Conservation (phyloP, 2,113 vertebrate genomes). For the Coptodon rendalli region DNA sequence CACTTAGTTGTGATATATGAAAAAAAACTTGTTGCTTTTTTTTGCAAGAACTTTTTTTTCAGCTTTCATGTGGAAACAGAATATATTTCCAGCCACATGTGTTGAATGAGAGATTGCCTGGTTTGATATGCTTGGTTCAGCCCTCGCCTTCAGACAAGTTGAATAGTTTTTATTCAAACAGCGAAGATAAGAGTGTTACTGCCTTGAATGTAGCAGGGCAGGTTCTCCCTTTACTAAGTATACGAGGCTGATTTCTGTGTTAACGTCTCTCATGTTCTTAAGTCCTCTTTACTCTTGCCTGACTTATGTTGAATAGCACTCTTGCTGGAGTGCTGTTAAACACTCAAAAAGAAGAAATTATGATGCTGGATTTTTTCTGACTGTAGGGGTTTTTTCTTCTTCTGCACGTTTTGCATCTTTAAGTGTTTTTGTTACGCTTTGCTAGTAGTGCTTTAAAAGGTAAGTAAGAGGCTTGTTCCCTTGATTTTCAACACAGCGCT, state of each 20-base stretch:
- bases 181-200: constrained; percentile 50
- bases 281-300: not conserved
- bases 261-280: not conserved
- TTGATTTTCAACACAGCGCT: not conserved
- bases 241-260: not conserved
- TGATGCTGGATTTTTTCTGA: not conserved
- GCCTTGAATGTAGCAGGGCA: constrained; percentile 73
- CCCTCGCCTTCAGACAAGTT: not conserved
- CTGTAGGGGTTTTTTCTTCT: not conserved
- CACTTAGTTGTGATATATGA: not conserved
- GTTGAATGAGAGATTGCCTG: not conserved
- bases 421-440: not conserved
- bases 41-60: not conserved
- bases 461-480: not conserved
- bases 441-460: not conserved
- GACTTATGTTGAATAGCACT: not conserved
- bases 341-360: not conserved
- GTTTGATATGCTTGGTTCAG: not conserved
- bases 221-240: constrained; percentile 62
- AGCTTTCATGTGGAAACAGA: not conserved
- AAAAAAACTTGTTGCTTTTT: not conserved
- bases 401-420: not conserved
- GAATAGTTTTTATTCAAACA: constrained; percentile 24
- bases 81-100: not conserved
- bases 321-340: not conserved